Base-by-base conservation (phyloP, 2,888 invertebrate genomes). In the Lycia hirtaria region DNA sequence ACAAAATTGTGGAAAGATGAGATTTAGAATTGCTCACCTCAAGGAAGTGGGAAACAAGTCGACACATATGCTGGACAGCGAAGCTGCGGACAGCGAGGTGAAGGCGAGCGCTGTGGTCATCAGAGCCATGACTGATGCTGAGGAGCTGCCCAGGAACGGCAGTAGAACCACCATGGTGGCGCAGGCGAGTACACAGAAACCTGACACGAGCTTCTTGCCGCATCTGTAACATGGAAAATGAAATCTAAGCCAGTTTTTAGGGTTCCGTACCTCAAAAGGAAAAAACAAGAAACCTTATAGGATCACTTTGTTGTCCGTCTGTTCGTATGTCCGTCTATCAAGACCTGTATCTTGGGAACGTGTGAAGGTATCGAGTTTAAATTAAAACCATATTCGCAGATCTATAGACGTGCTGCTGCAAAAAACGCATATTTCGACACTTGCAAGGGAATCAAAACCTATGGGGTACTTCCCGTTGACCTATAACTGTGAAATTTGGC, bases 1-100 rank as follows among this genome's bases (percentile, higher is more conserved):
- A 9, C 3, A 26, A 26, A 5, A 26, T 9, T 26, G 6, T 9
- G 1, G 9, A 4, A 26, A 9, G 6, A 9, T 6, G 9, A 9
- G 1, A 5, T 3, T 26, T 26, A 26, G 26, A 37, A 9, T 1
- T 1, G 4, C 7, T 57, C 72, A 95, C 95, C 95, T 93, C 12
- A 95, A 80, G 0, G 93, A 92, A 0, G 95, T 95, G 0, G 95
- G 95, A 62, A 95, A 95, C 35, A 95, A 74, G 55, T 94, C 93
- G 0, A 95, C 94, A 56, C 94, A 83, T 68, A 95, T 87, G 76
- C 95, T 92, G 63, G 94, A 80, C 60, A 95, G 75, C 54, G 95
- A 78, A 70, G 95, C 95, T 62, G 93, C 76, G 64, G 92, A 72
- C 64, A 95, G 83, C 54, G 94, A 87, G 0, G 89, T 89, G 57